Conservation (phyloP, 2,797 vertebrate genomes). For the Heteromormyrus szaboi region DNA sequence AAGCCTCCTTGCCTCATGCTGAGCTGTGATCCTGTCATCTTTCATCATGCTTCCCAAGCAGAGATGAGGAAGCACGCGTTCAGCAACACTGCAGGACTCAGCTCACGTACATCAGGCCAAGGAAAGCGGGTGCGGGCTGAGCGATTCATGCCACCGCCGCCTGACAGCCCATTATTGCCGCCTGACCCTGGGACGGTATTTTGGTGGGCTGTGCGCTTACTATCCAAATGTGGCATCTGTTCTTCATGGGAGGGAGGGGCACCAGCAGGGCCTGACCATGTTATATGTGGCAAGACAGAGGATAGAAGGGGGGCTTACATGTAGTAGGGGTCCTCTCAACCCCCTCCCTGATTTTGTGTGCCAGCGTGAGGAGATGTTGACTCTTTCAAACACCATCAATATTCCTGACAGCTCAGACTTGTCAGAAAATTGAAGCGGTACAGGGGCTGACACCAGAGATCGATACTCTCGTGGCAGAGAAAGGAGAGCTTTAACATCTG, state of each 20-base stretch:
- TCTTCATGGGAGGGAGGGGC: neutral
- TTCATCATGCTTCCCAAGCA: neutral
- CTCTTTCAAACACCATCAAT: constrained; percentile 28
- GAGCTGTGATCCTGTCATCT: neutral
- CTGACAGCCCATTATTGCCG: neutral
- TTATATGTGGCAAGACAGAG: neutral
- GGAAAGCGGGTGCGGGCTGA: neutral
- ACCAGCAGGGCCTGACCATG: neutral
- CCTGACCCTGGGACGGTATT: neutral
- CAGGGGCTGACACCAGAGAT: constrained; percentile 29
- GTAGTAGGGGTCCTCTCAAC: neutral
- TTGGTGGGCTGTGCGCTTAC: neutral
- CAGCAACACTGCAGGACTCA: neutral
- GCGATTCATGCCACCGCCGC: neutral
- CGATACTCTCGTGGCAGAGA: constrained; percentile 9
- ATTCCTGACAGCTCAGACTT: constrained; percentile 34
- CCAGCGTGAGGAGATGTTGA: neutral
- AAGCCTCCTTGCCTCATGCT: neutral
- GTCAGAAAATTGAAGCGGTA: constrained; percentile 29
- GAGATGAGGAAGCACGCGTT: neutral
- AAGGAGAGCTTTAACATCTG: constrained; percentile 8
- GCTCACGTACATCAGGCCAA: neutral
- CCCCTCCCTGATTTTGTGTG: neutral
- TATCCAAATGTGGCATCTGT: neutral
- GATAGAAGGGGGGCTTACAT: neutral